Percentiles rank a stretch among this genome's conserved stretches.
These are phyloP conservation scores for Myotis findleyi DNA, from an alignment of 2,797 vertebrate genomes.

Conservation along the genomic window DNA sequence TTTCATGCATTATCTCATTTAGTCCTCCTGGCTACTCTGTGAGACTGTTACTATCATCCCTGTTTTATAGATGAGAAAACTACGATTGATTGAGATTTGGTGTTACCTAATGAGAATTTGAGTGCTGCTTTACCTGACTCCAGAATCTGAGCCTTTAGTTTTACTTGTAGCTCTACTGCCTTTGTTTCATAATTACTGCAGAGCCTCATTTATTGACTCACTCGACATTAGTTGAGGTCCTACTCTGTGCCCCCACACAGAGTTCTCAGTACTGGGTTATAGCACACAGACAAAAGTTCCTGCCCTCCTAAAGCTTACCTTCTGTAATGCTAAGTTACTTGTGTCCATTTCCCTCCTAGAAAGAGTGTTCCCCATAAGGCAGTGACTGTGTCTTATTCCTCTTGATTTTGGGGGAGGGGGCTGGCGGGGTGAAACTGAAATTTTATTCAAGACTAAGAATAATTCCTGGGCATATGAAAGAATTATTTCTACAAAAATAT, in stretches of 20 bases:
- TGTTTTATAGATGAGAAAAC: neutral
- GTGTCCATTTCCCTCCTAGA: neutral
- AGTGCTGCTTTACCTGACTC: neutral
- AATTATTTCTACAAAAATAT: conserved; percentile 28
- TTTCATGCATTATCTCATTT: neutral
- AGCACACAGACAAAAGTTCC: neutral
- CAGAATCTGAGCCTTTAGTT: neutral
- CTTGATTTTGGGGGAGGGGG: neutral
- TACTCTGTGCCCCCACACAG: neutral
- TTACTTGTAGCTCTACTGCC: neutral
- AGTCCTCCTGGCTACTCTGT: neutral
- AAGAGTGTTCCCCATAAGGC: neutral
- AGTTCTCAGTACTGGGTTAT: neutral
- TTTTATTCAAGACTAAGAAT: conserved; percentile 14
- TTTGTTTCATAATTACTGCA: neutral
- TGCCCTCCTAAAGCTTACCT: neutral
- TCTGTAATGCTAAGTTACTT: neutral
- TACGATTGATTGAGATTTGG: neutral
- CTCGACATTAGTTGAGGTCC: neutral
- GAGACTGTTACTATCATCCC: neutral
- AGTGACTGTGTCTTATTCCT: neutral
- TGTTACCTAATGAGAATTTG: neutral
- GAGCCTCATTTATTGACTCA: neutral
- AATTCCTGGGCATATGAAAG: neutral
- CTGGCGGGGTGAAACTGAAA: neutral